These are phyloP conservation scores for Drosophila nr. fundita DNA, from an alignment of 2,888 invertebrate genomes.

Conservation along the genomic window DNA sequence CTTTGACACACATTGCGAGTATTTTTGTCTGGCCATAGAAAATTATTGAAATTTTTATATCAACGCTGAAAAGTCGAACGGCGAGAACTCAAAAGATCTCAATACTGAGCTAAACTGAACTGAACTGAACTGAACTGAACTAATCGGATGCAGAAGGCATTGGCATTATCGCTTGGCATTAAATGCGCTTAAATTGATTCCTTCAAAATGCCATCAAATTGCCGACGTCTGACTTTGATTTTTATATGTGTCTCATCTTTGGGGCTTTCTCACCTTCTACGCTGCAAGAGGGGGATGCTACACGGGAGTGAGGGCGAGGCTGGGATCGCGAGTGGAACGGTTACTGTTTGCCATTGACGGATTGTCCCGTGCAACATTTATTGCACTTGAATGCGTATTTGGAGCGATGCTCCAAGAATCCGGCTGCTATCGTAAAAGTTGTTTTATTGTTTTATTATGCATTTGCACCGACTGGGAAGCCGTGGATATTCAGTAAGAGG, in stretches of 20 bases:
- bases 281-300: background rate
- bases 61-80: conserved; percentile 39
- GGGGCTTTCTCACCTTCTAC: conserved; percentile 53
- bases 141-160: conserved; percentile 49
- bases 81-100: conserved; percentile 14
- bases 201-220: conserved; percentile 74
- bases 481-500: background rate
- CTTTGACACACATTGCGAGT: conserved; percentile 59
- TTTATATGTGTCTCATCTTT: conserved; percentile 61
- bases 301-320: background rate
- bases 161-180: conserved; percentile 68
- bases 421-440: conserved; percentile 68
- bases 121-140: conserved; percentile 7
- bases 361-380: conserved; percentile 72
- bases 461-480: conserved; percentile 54
- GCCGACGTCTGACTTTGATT: conserved; percentile 64
- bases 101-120: conserved; percentile 12
- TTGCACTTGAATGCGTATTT: conserved; percentile 68
- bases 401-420: conserved; percentile 26
- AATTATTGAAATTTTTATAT: conserved; percentile 77
- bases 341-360: conserved; percentile 53
- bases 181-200: conserved; percentile 80
- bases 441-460: conserved; percentile 73
- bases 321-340: background rate
- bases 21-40: conserved; percentile 62